phyloP scores from a whole-genome alignment of 1,140 invertebrate species.

The Megathymus violae region DNA sequence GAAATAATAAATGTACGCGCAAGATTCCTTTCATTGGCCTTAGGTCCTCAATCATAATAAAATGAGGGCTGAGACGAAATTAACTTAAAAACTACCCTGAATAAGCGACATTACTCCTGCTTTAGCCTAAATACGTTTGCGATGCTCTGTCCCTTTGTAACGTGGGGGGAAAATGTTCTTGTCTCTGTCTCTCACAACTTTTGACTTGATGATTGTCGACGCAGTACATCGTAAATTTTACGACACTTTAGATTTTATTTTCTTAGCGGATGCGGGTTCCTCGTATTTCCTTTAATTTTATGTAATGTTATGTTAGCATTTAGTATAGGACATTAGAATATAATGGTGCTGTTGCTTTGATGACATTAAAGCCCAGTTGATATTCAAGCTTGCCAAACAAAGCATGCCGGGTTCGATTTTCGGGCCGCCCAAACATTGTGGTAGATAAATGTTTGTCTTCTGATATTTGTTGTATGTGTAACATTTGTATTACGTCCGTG shows the following conservation, averaged over 20 bases:
- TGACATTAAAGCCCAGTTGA: no score
- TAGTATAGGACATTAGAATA: not conserved
- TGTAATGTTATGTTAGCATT: constrained; percentile 1
- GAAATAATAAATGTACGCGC: not conserved
- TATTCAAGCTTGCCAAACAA: no score
- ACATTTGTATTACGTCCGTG: no score
- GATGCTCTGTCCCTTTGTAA: constrained; percentile 1
- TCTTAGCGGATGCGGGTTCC: constrained; percentile 9
- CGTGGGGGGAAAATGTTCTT: not conserved
- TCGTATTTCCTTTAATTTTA: constrained; percentile 21
- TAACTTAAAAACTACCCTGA: constrained; percentile 27
- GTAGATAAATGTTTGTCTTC: no score
- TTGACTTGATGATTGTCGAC: constrained; percentile 30
- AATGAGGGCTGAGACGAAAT: constrained; percentile 21
- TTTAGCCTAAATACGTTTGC: constrained; percentile 27
- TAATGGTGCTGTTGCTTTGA: no score
- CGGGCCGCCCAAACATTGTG: no score
- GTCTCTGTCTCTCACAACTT: constrained; percentile 3
- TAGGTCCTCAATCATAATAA: constrained; percentile 24
- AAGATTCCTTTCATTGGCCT: constrained; percentile 1
- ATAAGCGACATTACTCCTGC: constrained; percentile 27
- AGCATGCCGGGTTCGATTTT: no score
- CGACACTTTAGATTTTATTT: constrained; percentile 34
- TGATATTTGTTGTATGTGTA: no score
- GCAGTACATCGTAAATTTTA: constrained; percentile 31